Evolutionary conservation across 2,888 invertebrate species (phyloP).

Genomic region (Seladonia tumulorum): DNA sequence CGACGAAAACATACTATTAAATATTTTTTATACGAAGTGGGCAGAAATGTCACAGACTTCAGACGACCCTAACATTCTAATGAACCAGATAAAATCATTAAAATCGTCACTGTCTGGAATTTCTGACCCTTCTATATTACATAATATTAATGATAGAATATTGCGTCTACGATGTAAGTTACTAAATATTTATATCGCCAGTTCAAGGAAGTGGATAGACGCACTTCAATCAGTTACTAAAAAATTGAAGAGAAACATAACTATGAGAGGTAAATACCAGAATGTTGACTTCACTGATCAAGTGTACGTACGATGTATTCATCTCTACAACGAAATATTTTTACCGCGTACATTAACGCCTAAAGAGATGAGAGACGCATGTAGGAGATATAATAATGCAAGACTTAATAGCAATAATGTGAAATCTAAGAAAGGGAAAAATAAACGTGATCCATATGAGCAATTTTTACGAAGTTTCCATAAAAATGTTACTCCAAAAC

Average conservation of each 20-base stretch:
- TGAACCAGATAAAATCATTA: conserved; percentile 4
- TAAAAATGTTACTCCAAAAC: too few species aligned
- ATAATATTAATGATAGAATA: neutral
- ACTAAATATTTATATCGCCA: neutral
- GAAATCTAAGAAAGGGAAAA: neutral
- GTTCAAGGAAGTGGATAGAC: neutral
- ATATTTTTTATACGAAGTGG: conserved; percentile 9
- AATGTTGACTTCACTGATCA: accelerated
- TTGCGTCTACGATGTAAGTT: neutral
- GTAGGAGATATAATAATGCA: neutral
- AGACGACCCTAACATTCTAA: conserved; percentile 18
- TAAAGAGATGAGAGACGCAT: neutral
- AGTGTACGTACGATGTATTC: conserved; percentile 7
- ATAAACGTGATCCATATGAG: neutral
- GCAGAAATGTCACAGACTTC: neutral
- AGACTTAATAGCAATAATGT: neutral
- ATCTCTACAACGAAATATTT: conserved; percentile 51
- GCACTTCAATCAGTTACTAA: neutral
- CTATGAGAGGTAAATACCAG: accelerated
- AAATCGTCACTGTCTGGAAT: neutral
- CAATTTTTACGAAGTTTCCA: neutral
- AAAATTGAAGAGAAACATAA: accelerated
- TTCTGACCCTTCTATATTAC: neutral
- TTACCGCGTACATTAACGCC: conserved; percentile 49
- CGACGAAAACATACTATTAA: neutral